These are phyloP conservation scores for Dipodomys ordii DNA, from an alignment of 2,113 vertebrate genomes.

Conservation along the genomic window DNA sequence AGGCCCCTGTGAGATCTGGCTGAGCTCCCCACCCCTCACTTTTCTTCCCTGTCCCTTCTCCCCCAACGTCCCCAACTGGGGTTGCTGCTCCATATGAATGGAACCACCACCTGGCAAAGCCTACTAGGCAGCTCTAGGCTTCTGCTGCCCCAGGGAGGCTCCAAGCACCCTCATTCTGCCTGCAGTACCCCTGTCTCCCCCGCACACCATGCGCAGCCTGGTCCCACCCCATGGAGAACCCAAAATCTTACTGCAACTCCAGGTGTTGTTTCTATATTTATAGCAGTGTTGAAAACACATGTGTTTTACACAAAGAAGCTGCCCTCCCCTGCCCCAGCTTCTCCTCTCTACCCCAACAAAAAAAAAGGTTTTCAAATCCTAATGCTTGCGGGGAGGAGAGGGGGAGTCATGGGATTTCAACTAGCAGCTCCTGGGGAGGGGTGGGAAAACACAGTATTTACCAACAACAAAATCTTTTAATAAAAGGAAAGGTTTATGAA, in stretches of 20 bases:
- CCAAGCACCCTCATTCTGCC: constrained; percentile 81
- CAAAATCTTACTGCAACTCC: constrained; percentile 87
- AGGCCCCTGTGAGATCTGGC: constrained; percentile 44
- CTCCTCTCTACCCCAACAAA: constrained; percentile 27
- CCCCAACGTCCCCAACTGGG: constrained; percentile 30
- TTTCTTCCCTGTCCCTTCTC: not conserved
- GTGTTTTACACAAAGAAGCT: constrained; percentile 73
- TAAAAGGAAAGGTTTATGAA: constrained; percentile 82
- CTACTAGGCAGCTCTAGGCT: constrained; percentile 80
- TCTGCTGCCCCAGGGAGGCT: constrained; percentile 84
- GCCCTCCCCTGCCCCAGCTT: constrained; percentile 19
- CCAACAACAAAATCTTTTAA: constrained; percentile 13
- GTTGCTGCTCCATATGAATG: constrained; percentile 72
- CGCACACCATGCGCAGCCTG: constrained; percentile 33
- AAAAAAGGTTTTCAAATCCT: constrained; percentile 80
- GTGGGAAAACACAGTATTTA: too few species aligned
- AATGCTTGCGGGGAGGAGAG: constrained; percentile 77
- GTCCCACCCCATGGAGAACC: constrained; percentile 80
- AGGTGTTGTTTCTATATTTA: constrained; percentile 84
- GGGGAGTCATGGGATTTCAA: constrained; percentile 87
- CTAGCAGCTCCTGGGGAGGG: constrained; percentile 89
- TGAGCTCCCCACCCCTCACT: constrained; percentile 41
- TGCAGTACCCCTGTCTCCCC: constrained; percentile 57
- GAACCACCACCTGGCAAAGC: constrained; percentile 78
- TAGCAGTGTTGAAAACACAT: constrained; percentile 81